These are phyloP conservation scores for Biston betularia DNA, from an alignment of 2,888 invertebrate genomes.

Conservation along the genomic window DNA sequence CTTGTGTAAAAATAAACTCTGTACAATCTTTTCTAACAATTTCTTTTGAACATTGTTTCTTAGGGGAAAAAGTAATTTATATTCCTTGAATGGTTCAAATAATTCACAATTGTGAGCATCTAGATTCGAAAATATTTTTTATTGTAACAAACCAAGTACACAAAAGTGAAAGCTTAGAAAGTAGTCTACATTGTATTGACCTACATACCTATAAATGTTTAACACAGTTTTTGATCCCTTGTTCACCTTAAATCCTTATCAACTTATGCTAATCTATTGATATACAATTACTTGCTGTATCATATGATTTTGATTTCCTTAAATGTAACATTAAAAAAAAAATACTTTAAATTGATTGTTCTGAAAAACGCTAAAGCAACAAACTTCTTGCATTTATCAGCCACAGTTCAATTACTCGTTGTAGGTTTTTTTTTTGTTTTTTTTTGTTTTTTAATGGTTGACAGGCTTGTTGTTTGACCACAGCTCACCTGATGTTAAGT, in stretches of 20 bases:
- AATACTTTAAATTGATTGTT: neutral
- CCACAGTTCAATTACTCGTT: too few relatives aligned
- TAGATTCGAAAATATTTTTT: neutral
- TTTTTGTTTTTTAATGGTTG: too few relatives aligned
- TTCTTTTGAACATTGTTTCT: neutral
- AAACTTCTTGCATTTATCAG: too few relatives aligned
- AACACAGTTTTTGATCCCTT: neutral
- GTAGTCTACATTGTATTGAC: neutral
- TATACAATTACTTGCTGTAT: neutral
- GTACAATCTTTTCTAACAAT: neutral
- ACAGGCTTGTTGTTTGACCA: too few relatives aligned
- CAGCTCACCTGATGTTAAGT: too few relatives aligned
- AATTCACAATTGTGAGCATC: too few relatives aligned
- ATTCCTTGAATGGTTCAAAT: neutral
- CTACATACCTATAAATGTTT: neutral
- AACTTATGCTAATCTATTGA: neutral
- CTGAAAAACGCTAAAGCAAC: too few relatives aligned
- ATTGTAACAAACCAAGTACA: neutral
- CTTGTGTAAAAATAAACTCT: neutral
- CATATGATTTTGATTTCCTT: too few relatives aligned
- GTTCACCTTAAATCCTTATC: neutral
- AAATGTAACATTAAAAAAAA: neutral
- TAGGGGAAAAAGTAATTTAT: too few relatives aligned
- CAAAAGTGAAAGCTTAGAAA: conserved; percentile 15
- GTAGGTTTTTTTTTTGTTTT: too few relatives aligned